phyloP scores from a whole-genome alignment of 1,140 invertebrate species.

The Varroa destructor region DNA sequence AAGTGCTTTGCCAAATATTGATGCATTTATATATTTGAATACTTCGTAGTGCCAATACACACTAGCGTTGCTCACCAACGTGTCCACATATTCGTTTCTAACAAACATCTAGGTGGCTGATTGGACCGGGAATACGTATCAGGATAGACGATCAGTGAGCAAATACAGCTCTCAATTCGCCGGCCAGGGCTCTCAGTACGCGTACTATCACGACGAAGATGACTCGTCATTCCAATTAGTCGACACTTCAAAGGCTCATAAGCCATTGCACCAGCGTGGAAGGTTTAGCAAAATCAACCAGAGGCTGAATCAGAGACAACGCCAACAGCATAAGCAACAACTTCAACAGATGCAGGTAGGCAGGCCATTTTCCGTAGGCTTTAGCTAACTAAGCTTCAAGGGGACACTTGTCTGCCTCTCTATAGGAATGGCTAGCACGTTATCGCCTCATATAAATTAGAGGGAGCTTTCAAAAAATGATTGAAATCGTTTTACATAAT shows the following conservation, averaged over 20 bases:
- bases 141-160: conserved; percentile 85
- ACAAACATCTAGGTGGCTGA: conserved; percentile 63
- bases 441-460: too few species aligned
- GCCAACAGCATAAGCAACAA: conserved; percentile 45
- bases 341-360: conserved; percentile 46
- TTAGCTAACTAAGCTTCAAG: too few species aligned
- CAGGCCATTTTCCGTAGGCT: too few species aligned
- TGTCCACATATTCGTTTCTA: too few species aligned
- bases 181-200: conserved; percentile 71
- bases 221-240: conserved; percentile 96
- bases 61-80: too few species aligned
- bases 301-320: conserved; percentile 49
- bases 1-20: too few species aligned
- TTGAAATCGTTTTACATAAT: too few species aligned
- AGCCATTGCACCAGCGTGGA: conserved; percentile 75
- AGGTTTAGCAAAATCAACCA: conserved; percentile 61
- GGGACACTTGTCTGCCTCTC: too few species aligned
- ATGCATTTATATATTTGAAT: too few species aligned
- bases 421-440: too few species aligned
- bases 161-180: conserved; percentile 93
- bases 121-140: conserved; percentile 86
- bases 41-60: too few species aligned
- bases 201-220: conserved; percentile 95
- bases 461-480: too few species aligned
- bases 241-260: conserved; percentile 70